A percentile compares a stretch with the other conserved stretches of the same genome.
phyloP scores from a whole-genome alignment of 2,888 invertebrate species.

The Tridacna crocea region DNA sequence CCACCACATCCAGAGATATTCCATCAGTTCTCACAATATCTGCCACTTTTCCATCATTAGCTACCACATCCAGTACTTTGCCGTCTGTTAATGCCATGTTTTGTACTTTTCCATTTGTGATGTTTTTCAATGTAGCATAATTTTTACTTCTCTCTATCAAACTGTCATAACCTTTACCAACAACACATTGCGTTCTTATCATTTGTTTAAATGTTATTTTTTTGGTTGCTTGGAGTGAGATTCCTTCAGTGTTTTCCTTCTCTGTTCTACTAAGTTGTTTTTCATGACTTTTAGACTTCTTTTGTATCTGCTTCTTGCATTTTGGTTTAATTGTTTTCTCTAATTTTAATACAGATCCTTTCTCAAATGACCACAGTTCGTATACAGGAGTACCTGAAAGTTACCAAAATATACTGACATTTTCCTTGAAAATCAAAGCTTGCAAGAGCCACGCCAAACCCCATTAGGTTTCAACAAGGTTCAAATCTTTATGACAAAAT shows the following conservation, averaged over 20 bases:
- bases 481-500: too few species aligned
- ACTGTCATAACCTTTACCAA: not conserved
- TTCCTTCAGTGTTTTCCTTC: not conserved
- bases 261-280: not conserved
- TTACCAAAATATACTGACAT: too few species aligned
- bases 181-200: not conserved
- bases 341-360: conserved; percentile 6
- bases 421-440: too few species aligned
- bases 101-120: too few species aligned
- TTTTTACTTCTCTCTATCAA: not conserved
- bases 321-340: not conserved
- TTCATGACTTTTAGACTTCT: not conserved
- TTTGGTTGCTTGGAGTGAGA: not conserved
- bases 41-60: too few species aligned
- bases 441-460: too few species aligned
- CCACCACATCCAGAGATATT: too few species aligned
- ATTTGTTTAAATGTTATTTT: not conserved
- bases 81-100: too few species aligned
- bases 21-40: too few species aligned
- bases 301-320: not conserved
- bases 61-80: too few species aligned
- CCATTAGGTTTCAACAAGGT: too few species aligned
- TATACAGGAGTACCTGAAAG: conserved; percentile 48
- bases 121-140: not conserved
- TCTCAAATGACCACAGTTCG: conserved; percentile 41